Evolutionary conservation across 2,797 vertebrate species (phyloP).

Genomic region (Nannoperca obscura): DNA sequence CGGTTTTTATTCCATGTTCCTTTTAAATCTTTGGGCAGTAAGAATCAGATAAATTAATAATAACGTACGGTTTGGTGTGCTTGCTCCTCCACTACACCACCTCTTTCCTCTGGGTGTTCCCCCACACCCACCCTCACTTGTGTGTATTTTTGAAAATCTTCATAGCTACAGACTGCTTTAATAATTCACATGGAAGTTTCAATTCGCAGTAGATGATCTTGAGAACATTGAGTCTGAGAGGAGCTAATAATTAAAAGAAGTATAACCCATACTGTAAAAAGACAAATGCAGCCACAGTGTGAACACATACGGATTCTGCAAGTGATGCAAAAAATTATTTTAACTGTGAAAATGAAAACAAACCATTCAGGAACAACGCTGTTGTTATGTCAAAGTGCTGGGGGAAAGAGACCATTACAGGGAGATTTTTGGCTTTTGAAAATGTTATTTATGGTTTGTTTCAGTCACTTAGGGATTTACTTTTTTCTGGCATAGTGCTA

Average conservation of each 20-base stretch:
- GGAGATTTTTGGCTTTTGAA: background rate
- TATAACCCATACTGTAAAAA: conserved; percentile 9
- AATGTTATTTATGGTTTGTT: background rate
- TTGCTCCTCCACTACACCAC: conserved; percentile 33
- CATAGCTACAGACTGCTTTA: conserved; percentile 51
- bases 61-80: conserved; percentile 56
- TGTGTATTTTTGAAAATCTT: conserved; percentile 72
- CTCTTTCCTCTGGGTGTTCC: conserved; percentile 48
- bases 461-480: background rate
- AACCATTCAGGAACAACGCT: background rate
- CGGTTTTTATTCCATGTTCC: conserved; percentile 64
- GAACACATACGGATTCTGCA: conserved; percentile 34
- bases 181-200: conserved; percentile 72
- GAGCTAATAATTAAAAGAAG: conserved; percentile 26
- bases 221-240: conserved; percentile 46
- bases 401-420: background rate
- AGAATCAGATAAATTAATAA: conserved; percentile 76
- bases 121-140: conserved; percentile 19
- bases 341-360: conserved; percentile 20
- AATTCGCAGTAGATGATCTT: conserved; percentile 57
- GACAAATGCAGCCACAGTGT: conserved; percentile 25
- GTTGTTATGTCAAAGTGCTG: too few relatives aligned
- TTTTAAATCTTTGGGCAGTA: conserved; percentile 71
- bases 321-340: conserved; percentile 11
- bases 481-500: background rate